Evolutionary conservation across 2,888 invertebrate species (phyloP), one percentile per base, ranked within the genome.

Genomic region (Augochlorella aurata): DNA sequence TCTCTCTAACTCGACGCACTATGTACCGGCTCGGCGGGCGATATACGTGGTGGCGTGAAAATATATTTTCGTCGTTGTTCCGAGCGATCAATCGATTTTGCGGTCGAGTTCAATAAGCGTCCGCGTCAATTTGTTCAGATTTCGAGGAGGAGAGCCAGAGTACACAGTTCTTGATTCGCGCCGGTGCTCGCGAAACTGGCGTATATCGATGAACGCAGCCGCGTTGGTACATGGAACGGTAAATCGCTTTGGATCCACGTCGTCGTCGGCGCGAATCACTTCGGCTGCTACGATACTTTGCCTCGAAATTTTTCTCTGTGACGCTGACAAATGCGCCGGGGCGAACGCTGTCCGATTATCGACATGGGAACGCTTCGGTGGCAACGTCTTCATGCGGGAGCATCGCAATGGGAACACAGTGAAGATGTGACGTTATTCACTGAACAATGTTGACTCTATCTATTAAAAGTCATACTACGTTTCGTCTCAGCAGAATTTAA

Each of bases 91-190:
- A 74, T 10, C 69, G 65, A 81, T 70, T 54, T 29, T n/a, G 73
- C 65, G 73, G 67, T 74, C 71, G 71, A n/a, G 75, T 74, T 74
- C 67, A 63, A 80, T 80, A 81, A 81, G 58, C 80, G 80, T 45
- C 10, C 47, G 58, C 81, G 81, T 80, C 81, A 63, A 80, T 80
- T 81, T 81, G 81, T 74, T 74, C 75, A 71, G 75, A 81, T 81
- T 81, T 81, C 81, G 70, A 74, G 61, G 81, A 71, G 81, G 67
- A 70, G 81, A 74, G 81, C 66, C 58, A 47, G 54, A 67, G 81
- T 71, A 63, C 69, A 68, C 74, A 67, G 66, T 81, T 74, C 81
- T 81, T 81, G 81, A 81, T 71, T 71, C 70, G 44, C 66, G 52
- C n/a, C 21, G 16, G 21, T 67, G 67, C 63, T 38, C 63, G 67